Evolutionary conservation across 1,140 invertebrate genomes (phyloP).

Genomic region (Paraescarpia echinospica): DNA sequence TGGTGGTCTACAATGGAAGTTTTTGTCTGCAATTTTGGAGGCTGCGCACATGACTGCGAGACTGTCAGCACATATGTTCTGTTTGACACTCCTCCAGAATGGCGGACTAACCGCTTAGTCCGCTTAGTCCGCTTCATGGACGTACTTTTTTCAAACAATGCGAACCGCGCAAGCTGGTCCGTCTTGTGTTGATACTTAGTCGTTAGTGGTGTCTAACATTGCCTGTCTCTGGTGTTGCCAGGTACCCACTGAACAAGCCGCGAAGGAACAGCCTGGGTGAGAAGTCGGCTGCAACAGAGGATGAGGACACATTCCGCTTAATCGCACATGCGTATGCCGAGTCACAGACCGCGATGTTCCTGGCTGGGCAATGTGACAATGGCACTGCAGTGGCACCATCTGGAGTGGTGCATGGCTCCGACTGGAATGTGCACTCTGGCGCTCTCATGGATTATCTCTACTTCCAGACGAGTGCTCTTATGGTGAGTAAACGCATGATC

Average conservation of each 20-base stretch:
- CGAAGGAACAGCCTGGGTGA: constrained; percentile 20
- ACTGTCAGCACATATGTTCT: too few species aligned
- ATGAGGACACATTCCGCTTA: constrained; percentile 51
- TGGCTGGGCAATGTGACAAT: constrained; percentile 56
- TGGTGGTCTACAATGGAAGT: too few species aligned
- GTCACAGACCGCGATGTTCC: constrained; percentile 36
- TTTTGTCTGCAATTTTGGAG: too few species aligned
- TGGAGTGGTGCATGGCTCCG: constrained; percentile 52
- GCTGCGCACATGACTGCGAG: background rate
- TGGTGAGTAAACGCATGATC: constrained; percentile 42
- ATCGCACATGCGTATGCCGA: constrained; percentile 44
- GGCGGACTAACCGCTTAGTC: too few species aligned
- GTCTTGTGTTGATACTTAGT: too few species aligned
- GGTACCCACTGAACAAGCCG: constrained; percentile 22
- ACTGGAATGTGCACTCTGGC: constrained; percentile 38
- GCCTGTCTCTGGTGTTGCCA: constrained; percentile 45
- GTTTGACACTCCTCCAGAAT: too few species aligned
- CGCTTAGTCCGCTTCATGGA: too few species aligned
- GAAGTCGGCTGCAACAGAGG: constrained; percentile 38
- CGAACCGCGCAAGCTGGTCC: too few species aligned
- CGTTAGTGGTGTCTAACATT: constrained; percentile 34
- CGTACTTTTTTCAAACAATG: too few species aligned
- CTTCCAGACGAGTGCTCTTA: constrained; percentile 45
- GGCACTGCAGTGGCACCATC: constrained; percentile 61
- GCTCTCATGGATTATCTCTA: constrained; percentile 58